Conservation (phyloP, 1,140 invertebrate species). For the Drosophila ohnishii region DNA sequence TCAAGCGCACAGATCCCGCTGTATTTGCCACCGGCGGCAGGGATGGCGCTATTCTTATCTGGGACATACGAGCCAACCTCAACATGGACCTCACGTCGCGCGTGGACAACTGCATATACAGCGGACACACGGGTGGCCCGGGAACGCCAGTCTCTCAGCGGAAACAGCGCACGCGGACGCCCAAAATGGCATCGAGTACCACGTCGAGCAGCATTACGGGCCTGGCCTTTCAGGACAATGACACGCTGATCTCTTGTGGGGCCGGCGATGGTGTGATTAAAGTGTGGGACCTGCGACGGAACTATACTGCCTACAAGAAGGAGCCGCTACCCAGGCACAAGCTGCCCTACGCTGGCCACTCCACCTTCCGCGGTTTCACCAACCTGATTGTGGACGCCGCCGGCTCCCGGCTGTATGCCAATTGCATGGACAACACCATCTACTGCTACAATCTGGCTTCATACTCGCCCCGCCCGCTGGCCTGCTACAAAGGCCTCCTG, state of each 20-base stretch:
- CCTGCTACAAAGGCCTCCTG: slow-evolving; percentile 87
- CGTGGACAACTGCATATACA: slow-evolving; percentile 86
- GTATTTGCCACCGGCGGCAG: slow-evolving; percentile 93
- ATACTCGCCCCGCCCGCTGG: slow-evolving; percentile 87
- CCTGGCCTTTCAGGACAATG: slow-evolving; percentile 89
- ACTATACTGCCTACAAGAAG: slow-evolving; percentile 88
- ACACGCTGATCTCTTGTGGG: slow-evolving; percentile 90
- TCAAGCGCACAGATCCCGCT: slow-evolving; percentile 87
- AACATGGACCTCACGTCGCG: slow-evolving; percentile 83
- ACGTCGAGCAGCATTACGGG: slow-evolving; percentile 88
- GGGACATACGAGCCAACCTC: slow-evolving; percentile 88
- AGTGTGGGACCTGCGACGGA: slow-evolving; percentile 93
- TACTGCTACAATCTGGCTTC: slow-evolving; percentile 92
- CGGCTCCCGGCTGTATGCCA: slow-evolving; percentile 90
- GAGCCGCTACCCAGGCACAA: slow-evolving; percentile 88
- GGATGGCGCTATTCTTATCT: slow-evolving; percentile 92
- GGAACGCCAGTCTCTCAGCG: slow-evolving; percentile 84
- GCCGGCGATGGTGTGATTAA: slow-evolving; percentile 93
- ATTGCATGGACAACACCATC: slow-evolving; percentile 92
- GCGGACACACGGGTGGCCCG: slow-evolving; percentile 85
- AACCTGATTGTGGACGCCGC: slow-evolving; percentile 89
- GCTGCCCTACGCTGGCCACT: slow-evolving; percentile 88
- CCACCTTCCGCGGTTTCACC: slow-evolving; percentile 89
- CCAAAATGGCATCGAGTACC: slow-evolving; percentile 67
- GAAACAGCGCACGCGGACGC: slow-evolving; percentile 77